phyloP scores from a whole-genome alignment of 2,888 invertebrate genomes.

The Ditula angustiorana region DNA sequence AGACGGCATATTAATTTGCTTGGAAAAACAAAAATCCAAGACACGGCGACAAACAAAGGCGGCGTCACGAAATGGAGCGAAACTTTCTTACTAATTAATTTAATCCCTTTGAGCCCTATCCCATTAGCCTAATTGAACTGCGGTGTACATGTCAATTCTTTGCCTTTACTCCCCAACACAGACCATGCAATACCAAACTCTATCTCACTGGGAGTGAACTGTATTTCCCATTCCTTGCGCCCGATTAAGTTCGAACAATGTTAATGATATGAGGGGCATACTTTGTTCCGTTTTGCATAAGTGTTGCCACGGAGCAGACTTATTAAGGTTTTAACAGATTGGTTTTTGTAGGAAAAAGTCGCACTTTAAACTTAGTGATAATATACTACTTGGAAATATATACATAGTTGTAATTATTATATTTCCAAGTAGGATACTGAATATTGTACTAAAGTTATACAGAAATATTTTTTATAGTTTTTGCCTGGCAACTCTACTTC shows the following conservation, averaged over 20 bases:
- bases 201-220: conserved; percentile 39
- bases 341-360: conserved; percentile 41
- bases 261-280: conserved; percentile 75
- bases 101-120: conserved; percentile 83
- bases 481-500: too few species aligned
- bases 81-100: conserved; percentile 85
- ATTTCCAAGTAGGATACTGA: too few species aligned
- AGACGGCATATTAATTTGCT: conserved; percentile 53
- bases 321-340: conserved; percentile 52
- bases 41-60: conserved; percentile 77
- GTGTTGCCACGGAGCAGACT: conserved; percentile 57
- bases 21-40: conserved; percentile 64
- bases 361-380: conserved; percentile 24
- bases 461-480: conserved; percentile 11
- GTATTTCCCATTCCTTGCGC: conserved; percentile 42
- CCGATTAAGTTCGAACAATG: conserved; percentile 57
- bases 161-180: conserved; percentile 57
- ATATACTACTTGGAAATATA: too few species aligned
- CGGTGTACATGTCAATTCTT: conserved; percentile 85
- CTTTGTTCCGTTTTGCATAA: conserved; percentile 79
- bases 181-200: conserved; percentile 47
- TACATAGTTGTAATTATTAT: too few species aligned
- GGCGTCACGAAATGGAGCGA: conserved; percentile 72
- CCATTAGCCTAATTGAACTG: conserved; percentile 85
- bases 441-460: conserved; percentile 13